These are phyloP conservation scores for Chromoteleia sp. DNA, from an alignment of 2,888 invertebrate species.

Conservation along the genomic window DNA sequence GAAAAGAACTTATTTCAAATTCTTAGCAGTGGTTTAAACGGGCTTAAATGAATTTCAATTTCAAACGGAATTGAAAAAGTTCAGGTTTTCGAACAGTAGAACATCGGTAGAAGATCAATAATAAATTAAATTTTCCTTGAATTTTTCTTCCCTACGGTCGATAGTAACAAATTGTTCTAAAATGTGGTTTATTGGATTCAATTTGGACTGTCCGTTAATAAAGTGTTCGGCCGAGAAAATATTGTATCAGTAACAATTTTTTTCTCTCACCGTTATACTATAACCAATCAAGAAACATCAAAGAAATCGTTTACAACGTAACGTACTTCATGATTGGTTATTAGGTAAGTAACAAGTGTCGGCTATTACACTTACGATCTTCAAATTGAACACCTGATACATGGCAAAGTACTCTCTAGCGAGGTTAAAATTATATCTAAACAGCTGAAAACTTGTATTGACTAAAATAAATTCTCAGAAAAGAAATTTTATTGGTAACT, in stretches of 20 bases:
- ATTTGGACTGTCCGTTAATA: constrained; percentile 15
- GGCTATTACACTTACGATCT: constrained; percentile 57
- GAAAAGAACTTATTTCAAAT: constrained; percentile 32
- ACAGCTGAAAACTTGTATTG: constrained; percentile 12
- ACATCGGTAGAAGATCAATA: constrained; percentile 3
- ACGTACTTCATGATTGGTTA: constrained; percentile 43
- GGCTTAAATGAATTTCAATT: constrained; percentile 14
- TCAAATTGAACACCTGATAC: constrained; percentile 58
- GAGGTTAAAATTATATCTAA: constrained; percentile 15
- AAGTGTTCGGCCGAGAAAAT: constrained; percentile 25
- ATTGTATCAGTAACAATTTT: constrained; percentile 31
- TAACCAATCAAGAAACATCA: constrained; percentile 37
- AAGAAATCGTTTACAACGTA: constrained; percentile 54
- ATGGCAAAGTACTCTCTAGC: constrained; percentile 1
- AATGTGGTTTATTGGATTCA: constrained; percentile 28
- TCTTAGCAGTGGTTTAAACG: constrained; percentile 20
- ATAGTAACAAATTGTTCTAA: not conserved
- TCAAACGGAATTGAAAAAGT: constrained; percentile 3
- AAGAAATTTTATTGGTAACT: not conserved
- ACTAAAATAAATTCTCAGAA: constrained; percentile 2
- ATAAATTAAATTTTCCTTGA: constrained; percentile 6
- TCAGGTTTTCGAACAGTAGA: not conserved
- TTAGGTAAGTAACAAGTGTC: constrained; percentile 61
- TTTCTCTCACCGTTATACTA: constrained; percentile 42
- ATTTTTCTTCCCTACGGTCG: not conserved